These are phyloP conservation scores for Portunus trituberculatus DNA, from an alignment of 1,140 invertebrate genomes.

Conservation along the genomic window DNA sequence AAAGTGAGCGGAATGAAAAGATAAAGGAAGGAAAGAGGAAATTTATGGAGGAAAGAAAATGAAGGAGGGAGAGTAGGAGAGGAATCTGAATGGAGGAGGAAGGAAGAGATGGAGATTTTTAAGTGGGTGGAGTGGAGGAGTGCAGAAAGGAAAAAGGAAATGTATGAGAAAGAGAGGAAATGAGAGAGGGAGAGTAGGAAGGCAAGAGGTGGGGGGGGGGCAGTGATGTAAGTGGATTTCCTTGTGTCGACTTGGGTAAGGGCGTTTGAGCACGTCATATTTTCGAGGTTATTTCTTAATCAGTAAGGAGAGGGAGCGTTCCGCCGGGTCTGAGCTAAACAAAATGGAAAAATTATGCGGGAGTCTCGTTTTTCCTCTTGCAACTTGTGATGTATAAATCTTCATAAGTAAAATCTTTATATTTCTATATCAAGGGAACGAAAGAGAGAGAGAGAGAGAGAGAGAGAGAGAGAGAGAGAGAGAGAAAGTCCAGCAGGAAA, in stretches of 20 bases:
- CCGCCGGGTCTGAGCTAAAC: not conserved
- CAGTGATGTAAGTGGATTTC: not conserved
- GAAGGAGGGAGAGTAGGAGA: too few species aligned
- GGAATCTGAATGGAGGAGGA: too few species aligned
- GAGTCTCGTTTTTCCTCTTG: not conserved
- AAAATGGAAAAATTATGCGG: not conserved
- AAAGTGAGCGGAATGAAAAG: too few species aligned
- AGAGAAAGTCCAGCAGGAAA: not conserved
- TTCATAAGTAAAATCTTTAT: not conserved
- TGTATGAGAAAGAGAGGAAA: too few species aligned
- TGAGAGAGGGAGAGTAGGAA: too few species aligned
- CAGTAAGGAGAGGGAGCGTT: not conserved
- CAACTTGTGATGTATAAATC: constrained; percentile 16
- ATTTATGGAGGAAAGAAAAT: not conserved
- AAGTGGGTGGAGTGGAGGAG: too few species aligned
- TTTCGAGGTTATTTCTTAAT: not conserved
- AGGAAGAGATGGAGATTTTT: too few species aligned
- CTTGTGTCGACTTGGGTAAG: not conserved
- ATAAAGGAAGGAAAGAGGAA: too few species aligned
- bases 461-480: not conserved
- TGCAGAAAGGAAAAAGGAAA: too few species aligned
- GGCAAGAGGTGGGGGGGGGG: not conserved
- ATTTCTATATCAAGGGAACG: not conserved
- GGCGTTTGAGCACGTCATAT: not conserved
- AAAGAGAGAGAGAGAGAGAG: constrained; percentile 38